These are phyloP conservation scores for Epinephelus moara DNA, from an alignment of 2,113 vertebrate genomes.

Conservation along the genomic window DNA sequence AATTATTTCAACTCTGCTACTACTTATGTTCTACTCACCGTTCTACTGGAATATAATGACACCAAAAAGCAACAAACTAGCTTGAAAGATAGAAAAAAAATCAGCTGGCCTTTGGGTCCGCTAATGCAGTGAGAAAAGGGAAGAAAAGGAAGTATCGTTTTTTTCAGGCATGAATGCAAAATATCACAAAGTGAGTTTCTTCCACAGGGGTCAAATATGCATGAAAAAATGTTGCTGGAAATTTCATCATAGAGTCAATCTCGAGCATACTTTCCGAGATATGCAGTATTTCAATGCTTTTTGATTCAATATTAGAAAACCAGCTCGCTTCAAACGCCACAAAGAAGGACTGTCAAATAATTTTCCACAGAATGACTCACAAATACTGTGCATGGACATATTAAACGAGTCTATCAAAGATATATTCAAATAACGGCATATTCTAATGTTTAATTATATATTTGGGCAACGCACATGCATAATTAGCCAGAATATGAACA, in stretches of 20 bases:
- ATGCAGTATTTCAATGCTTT: constrained; percentile 13
- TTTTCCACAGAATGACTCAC: neutral
- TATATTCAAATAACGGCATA: neutral
- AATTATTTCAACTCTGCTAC: neutral
- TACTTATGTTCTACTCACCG: neutral
- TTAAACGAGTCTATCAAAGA: neutral
- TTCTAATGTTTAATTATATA: neutral
- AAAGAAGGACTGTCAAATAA: neutral
- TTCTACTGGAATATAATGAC: constrained; percentile 17
- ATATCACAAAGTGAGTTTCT: neutral
- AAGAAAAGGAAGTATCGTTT: neutral
- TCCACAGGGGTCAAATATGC: constrained; percentile 15
- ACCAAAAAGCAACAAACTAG: constrained; percentile 9
- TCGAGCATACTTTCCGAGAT: constrained; percentile 22
- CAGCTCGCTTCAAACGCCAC: neutral
- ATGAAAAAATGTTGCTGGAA: constrained; percentile 33
- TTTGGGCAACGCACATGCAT: neutral
- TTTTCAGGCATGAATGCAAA: constrained; percentile 26
- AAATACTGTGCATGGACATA: neutral
- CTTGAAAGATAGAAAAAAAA: constrained; percentile 1
- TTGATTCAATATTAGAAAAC: constrained; percentile 21
- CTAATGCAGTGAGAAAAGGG: constrained; percentile 7
- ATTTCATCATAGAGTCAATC: constrained; percentile 46
- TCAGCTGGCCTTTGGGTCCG: constrained; percentile 11
- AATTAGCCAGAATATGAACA: constrained; percentile 30